A percentile compares a stretch with the other conserved stretches of the same genome.
Conservation (phyloP, 2,888 invertebrate genomes). For the Ametastegia equiseti region DNA sequence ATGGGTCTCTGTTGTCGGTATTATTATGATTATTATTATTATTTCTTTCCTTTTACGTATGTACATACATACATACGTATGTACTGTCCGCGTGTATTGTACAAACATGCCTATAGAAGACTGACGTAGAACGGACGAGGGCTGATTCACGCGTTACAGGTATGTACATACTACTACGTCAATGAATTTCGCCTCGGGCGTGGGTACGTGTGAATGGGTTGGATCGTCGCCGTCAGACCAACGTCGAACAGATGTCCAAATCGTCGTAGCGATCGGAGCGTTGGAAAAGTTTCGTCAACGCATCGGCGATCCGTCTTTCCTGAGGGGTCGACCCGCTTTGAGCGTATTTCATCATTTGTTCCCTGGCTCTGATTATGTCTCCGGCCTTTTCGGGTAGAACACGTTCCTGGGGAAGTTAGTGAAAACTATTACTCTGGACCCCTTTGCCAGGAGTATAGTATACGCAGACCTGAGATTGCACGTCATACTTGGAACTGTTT, state of each 20-base stretch:
- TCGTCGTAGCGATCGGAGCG: constrained; percentile 60
- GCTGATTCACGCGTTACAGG: too few species aligned
- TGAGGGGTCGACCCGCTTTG: constrained; percentile 60
- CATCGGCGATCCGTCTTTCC: constrained; percentile 65
- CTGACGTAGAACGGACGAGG: too few species aligned
- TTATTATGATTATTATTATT: too few species aligned
- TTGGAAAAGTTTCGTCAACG: constrained; percentile 65
- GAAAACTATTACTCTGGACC: neutral
- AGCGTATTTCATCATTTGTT: constrained; percentile 62
- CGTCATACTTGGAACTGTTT: constrained; percentile 68
- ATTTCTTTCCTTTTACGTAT: too few species aligned
- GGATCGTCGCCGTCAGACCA: neutral
- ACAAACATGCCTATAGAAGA: too few species aligned
- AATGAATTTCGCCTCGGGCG: too few species aligned
- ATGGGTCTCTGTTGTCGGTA: too few species aligned
- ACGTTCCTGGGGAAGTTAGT: constrained; percentile 63
- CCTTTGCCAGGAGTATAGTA: constrained; percentile 21
- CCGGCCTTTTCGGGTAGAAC: constrained; percentile 71
- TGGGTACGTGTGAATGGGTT: too few species aligned
- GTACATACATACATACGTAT: too few species aligned
- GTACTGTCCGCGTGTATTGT: too few species aligned
- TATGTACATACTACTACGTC: too few species aligned
- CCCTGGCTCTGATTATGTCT: constrained; percentile 68
- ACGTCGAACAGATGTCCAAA: constrained; percentile 34
- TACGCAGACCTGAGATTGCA: neutral